Conservation (phyloP, 2,113 vertebrate genomes). For the Hippocampus barbouri region DNA sequence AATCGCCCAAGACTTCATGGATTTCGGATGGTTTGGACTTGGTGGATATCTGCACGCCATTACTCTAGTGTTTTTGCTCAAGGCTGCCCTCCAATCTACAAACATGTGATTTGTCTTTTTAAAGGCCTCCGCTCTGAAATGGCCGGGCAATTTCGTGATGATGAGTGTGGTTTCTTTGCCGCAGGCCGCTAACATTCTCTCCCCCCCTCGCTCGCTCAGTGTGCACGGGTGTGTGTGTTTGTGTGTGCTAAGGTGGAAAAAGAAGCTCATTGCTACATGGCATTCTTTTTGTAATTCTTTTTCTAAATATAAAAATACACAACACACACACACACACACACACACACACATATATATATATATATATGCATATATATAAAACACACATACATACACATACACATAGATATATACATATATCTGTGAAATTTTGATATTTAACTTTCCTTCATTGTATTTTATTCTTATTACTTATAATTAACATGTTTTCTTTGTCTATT, state of each 20-base stretch:
- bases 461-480: neutral
- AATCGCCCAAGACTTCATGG: neutral
- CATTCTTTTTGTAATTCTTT: neutral
- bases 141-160: slow-evolving; percentile 13
- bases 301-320: neutral
- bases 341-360: too few species aligned
- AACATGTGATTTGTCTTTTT: slow-evolving; percentile 25
- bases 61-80: slow-evolving; percentile 1
- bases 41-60: neutral
- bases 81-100: slow-evolving; percentile 19
- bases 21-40: neutral
- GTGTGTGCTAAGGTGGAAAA: slow-evolving; percentile 24
- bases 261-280: slow-evolving; percentile 10
- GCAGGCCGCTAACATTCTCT: slow-evolving; percentile 9
- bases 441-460: too few species aligned
- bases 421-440: too few species aligned
- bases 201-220: slow-evolving; percentile 21
- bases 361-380: too few species aligned
- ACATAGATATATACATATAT: too few species aligned
- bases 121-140: slow-evolving; percentile 17
- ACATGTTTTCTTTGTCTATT: neutral
- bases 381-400: too few species aligned
- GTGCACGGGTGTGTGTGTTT: slow-evolving; percentile 3
- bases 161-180: slow-evolving; percentile 42
- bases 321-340: neutral